These are phyloP conservation scores for Castor canadensis DNA, from an alignment of 2,113 vertebrate genomes.

Conservation along the genomic window DNA sequence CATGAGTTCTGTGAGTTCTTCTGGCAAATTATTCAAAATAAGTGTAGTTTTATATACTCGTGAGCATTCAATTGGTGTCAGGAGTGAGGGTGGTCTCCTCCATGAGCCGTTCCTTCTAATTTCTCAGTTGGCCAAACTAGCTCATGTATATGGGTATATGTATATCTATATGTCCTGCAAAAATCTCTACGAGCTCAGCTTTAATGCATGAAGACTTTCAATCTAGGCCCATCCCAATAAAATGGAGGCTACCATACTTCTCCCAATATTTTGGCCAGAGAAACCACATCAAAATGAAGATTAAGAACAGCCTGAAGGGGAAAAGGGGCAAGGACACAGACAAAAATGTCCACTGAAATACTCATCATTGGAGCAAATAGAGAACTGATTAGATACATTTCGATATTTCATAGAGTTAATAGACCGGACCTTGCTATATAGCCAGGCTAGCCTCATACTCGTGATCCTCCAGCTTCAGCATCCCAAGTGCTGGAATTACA, in stretches of 20 bases:
- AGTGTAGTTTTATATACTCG: background rate
- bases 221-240: background rate
- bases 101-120: background rate
- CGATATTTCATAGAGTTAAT: too few relatives aligned
- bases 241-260: too few relatives aligned
- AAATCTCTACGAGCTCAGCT: background rate
- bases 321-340: background rate
- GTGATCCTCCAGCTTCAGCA: too few relatives aligned
- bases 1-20: background rate
- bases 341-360: background rate
- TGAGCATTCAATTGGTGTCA: background rate
- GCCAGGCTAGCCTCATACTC: too few relatives aligned
- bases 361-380: background rate
- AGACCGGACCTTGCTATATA: too few relatives aligned
- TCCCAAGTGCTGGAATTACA: too few relatives aligned
- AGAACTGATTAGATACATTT: background rate
- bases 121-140: background rate
- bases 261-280: background rate
- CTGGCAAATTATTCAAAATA: background rate
- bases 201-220: background rate
- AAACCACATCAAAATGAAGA: constrained; percentile 25
- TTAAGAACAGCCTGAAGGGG: background rate
- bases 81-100: background rate
- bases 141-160: background rate
- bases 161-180: background rate